These are phyloP conservation scores for Chrysolina oricalcia DNA, from an alignment of 2,888 invertebrate genomes.

Conservation along the genomic window DNA sequence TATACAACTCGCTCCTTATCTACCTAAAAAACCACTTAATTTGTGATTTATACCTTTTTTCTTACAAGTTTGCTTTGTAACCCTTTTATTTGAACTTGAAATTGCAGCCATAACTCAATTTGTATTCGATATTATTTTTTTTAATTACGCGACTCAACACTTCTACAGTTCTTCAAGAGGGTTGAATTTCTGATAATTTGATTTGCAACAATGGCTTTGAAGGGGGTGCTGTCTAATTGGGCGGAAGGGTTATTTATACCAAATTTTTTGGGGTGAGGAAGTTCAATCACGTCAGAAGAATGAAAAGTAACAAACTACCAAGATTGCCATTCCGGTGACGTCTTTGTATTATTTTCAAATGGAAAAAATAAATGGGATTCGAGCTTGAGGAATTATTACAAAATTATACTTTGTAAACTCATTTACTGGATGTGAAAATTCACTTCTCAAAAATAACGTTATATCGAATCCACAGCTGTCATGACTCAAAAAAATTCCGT, in stretches of 20 bases:
- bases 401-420: neutral
- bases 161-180: conserved; percentile 61
- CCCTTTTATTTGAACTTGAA: conserved; percentile 70
- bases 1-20: conserved; percentile 57
- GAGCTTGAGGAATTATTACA: neutral
- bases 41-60: conserved; percentile 68
- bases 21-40: conserved; percentile 66
- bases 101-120: conserved; percentile 72
- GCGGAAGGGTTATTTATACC: conserved; percentile 61
- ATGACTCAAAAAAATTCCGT: too few species aligned
- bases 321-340: neutral
- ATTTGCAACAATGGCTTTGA: conserved; percentile 62
- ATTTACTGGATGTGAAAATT: too few species aligned
- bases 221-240: conserved; percentile 58
- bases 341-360: neutral
- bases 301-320: neutral
- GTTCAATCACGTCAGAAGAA: neutral
- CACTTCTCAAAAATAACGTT: too few species aligned
- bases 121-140: conserved; percentile 72
- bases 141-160: conserved; percentile 71
- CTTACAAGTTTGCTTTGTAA: conserved; percentile 60
- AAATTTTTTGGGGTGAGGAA: conserved; percentile 44
- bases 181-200: conserved; percentile 67
- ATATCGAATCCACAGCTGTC: too few species aligned
- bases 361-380: neutral